Evolutionary conservation across 2,888 invertebrate genomes (phyloP), one percentile per base, ranked within the genome.

Genomic region (Mayetiola destructor): DNA sequence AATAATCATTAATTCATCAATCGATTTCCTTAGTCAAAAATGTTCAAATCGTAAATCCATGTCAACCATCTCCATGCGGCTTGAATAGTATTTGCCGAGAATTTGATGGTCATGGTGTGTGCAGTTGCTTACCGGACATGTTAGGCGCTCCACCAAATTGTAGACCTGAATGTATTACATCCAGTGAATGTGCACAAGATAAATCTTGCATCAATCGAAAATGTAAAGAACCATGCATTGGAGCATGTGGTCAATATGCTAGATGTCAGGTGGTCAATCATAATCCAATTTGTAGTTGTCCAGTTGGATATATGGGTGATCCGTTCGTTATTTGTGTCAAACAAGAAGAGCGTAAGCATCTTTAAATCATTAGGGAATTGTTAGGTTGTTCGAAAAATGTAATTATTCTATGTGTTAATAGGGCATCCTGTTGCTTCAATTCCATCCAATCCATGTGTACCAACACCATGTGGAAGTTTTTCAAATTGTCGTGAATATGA

Each of bases 201-300:
- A 82, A 77, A 68, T 84, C 89, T 55, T 92, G 92, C 67, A 78
- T 85, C 56, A 81, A 82, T 68, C 82, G 84, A 66, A 85, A 80
- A 71, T 91, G 91, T 68, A 78, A 78, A 60, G 85, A 90, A 70
- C 89, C 89, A 54, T 91, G 90, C 68, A 76, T 80, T 36, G 86
- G 85, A 60, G 82, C 85, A n/a, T 91, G 91, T 67, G 90, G 90
- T 27, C 74, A 78, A 59, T 83, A 86, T 72, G 87, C 90, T 2
- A 78, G 83, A 62, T 91, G 91, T 68, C 82, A 82, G 63, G 87
- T 88, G 16, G 81, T 88, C 55, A 88, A 87, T 70, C 91, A 91
- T 68, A 88, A 86, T 69, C 87, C 90, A 39, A 80, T 88, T 61
- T 91, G 91, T 73, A 85, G 84, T 68, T 91, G 91, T 69, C 78